A percentile compares a stretch with the other conserved stretches of the same genome.
Evolutionary conservation across 2,797 vertebrate species (phyloP).

Genomic region (Gymnodraco acuticeps): DNA sequence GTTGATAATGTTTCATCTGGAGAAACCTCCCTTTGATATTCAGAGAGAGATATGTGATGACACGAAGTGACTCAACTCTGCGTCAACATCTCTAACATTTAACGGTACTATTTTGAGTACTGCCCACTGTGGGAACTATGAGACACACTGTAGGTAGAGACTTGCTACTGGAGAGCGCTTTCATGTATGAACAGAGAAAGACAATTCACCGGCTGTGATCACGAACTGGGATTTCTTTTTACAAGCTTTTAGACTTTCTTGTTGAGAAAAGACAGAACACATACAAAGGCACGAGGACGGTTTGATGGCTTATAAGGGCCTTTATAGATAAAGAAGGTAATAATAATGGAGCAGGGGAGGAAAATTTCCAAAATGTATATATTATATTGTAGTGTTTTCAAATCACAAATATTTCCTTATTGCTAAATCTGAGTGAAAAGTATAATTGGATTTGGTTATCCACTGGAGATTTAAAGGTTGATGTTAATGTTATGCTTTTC

Average conservation of each 20-base stretch:
- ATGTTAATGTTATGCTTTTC: no score
- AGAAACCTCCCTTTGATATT: conserved; percentile 42
- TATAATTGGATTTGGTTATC: no score
- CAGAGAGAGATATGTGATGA: conserved; percentile 25
- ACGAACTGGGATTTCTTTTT: conserved; percentile 13
- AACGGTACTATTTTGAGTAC: conserved; percentile 72
- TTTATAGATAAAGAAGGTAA: no score
- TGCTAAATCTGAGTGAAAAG: no score
- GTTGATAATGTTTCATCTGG: conserved; percentile 2
- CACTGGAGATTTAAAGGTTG: no score
- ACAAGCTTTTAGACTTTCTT: neutral
- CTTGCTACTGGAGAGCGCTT: conserved; percentile 34
- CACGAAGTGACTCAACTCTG: conserved; percentile 75
- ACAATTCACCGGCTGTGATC: conserved; percentile 13
- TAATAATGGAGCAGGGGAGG: no score
- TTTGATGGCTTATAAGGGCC: no score
- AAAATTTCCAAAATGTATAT: no score
- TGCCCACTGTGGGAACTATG: conserved; percentile 57
- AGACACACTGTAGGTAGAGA: conserved; percentile 60
- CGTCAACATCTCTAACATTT: conserved; percentile 64
- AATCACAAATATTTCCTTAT: no score
- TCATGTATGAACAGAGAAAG: conserved; percentile 25
- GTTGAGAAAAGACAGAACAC: conserved; percentile 8
- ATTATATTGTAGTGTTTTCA: no score
- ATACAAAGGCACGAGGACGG: neutral